Base-by-base conservation (phyloP, 2,797 vertebrate species). In the Micrastur ruficollis region DNA sequence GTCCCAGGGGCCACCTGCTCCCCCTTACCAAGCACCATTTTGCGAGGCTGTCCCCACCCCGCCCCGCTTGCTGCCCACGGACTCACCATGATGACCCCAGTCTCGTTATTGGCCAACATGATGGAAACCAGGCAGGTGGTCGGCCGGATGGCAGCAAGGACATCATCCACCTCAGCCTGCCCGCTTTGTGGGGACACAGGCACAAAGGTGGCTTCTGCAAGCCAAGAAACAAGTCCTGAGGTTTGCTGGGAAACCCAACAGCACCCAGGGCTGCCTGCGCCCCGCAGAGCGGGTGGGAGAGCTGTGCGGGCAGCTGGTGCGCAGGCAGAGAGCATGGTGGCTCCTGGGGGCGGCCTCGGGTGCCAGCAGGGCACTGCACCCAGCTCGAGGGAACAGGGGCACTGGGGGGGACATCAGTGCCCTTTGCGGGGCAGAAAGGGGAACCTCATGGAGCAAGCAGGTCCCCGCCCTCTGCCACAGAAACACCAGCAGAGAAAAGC, bases 71-170 rank as follows among this genome's bases (percentile, higher is more conserved):
- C 34, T 47, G n/a, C 18, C 31, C 20, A 22, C 32, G 2, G 21
- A 58, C 98, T 98, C 96, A 99, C 99, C 99, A 99, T 99, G 93
- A 99, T 70, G 59, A 99, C 95, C 3, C 99, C 99, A 0, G 99
- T 99, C 98, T 99, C 99, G 0, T 99, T 99, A 96, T 99, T 99
- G 86, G 99, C 99, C 97, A 99, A 80, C 99, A 99, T 99, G 93
- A 99, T 27, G 29, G 99, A 99, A 95, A 99, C 97, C 12, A 99
- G 98, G 97, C 99, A 99, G 1, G 99, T 99, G 97, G 98, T 98
- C 0, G 99, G 98, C 74, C 98, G 98, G 86, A 99, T 66, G 0
- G 98, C 98, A 0, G 99, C 98, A 4, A 99, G 84, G 52, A 99
- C 20, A 27, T 99, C 99, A 0, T 99, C 98, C 22, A 98, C 99